A percentile compares a stretch with the other conserved stretches of the same genome.
These are phyloP conservation scores for Gisinianus flammeolus DNA, from an alignment of 2,888 invertebrate species.

Conservation along the genomic window DNA sequence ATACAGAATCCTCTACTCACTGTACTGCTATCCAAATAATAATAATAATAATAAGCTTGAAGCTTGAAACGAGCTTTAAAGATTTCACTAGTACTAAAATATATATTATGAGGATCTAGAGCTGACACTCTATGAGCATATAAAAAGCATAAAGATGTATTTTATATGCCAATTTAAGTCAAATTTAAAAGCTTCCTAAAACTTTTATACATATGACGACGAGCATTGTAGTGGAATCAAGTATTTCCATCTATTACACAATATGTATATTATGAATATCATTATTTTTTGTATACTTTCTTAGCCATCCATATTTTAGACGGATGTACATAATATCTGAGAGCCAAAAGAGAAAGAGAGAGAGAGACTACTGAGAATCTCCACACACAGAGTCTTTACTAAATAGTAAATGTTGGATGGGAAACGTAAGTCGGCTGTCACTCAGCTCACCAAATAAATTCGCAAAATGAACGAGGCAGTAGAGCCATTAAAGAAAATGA, in stretches of 20 bases:
- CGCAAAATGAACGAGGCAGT: conserved; percentile 34
- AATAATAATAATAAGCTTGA: not conserved
- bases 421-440: conserved; percentile 19
- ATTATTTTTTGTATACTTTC: no score
- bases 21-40: not conserved
- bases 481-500: conserved; percentile 32
- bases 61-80: not conserved
- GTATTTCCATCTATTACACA: not conserved
- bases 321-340: no score
- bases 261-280: not conserved
- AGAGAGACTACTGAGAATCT: not conserved
- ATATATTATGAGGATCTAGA: not conserved
- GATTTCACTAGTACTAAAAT: not conserved
- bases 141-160: not conserved
- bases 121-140: not conserved
- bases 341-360: not conserved
- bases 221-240: no score
- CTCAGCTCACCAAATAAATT: conserved; percentile 31
- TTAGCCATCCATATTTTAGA: no score
- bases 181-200: not conserved
- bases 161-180: not conserved
- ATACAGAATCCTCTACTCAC: no score
- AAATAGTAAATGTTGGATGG: not conserved
- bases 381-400: not conserved
- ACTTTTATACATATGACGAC: no score